Base-by-base conservation (phyloP, 2,113 vertebrate genomes). In the Mormoops blainvillei region DNA sequence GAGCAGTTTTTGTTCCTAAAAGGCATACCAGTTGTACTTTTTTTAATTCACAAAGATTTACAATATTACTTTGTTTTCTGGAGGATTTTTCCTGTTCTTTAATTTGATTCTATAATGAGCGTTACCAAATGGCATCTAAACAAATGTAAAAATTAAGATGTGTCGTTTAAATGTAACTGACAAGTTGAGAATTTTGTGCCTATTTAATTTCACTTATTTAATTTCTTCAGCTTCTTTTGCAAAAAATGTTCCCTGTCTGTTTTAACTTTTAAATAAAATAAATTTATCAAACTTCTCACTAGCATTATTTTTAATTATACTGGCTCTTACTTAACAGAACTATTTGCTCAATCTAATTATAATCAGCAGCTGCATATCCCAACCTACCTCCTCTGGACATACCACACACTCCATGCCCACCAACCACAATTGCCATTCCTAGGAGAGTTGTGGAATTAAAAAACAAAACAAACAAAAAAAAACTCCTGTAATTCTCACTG, bases 1-100 rank as follows among this genome's bases (percentile, higher is more conserved):
- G n/a, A 96, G 90, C 84, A 83, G 95, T 83, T 94, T 97, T 95
- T 89, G 77, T 97, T 95, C 90, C 95, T 95, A 95, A 97, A 95
- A 92, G 85, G 85, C 81, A 96, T 82, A 94, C 94, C 71, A 85
- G 71, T 95, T 95, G 80, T 89, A 84, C 19, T 74, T 87, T 92
- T 84, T 96, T 73, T 26, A 93, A 96, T 93, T 82, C 85, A 91
- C 61, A 91, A 96, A 89, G 90, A 86, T 91, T 97, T 97, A 97
- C 81, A 96, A 90, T 97, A 97, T 94, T 84, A 92, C 77, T 90
- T 95, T 87, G 63, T 91, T 95, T 96, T 83, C 87, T 88, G 82
- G 95, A 95, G 48, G 41, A n/a, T 89, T 56, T 54, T 61, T 70
- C 41, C 83, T 31, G 16, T 68, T 91, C 56, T 85, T 93, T 88